These are phyloP conservation scores for Sthenelais limicola DNA, from an alignment of 2,888 invertebrate genomes.

Conservation along the genomic window DNA sequence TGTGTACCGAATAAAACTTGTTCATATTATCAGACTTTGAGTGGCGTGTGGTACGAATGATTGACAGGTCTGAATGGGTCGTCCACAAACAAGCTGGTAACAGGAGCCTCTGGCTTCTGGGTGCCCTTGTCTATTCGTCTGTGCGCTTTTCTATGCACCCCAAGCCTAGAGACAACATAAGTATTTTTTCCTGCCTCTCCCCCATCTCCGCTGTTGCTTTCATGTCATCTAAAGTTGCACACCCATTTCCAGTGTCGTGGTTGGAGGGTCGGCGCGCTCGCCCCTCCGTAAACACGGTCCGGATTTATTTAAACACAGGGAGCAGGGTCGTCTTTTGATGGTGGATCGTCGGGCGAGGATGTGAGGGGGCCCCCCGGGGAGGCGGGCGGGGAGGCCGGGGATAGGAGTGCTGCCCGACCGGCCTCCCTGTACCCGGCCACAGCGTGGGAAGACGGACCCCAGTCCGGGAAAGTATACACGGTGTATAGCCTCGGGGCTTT, in stretches of 20 bases:
- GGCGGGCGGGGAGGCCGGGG: slow-evolving; percentile 10
- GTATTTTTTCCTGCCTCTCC: not conserved
- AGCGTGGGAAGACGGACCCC: slow-evolving; percentile 22
- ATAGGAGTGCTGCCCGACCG: not conserved
- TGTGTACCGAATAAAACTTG: no score
- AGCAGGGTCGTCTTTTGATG: slow-evolving; percentile 16
- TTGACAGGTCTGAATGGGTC: slow-evolving; percentile 11
- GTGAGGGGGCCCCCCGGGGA: slow-evolving; percentile 27
- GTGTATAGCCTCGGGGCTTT: slow-evolving; percentile 12
- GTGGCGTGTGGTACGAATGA: slow-evolving; percentile 24
- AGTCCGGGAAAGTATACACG: slow-evolving; percentile 1
- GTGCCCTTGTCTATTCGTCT: not conserved
- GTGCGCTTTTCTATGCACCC: not conserved
- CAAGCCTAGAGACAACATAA: slow-evolving; percentile 21
- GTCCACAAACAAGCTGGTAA: slow-evolving; percentile 19
- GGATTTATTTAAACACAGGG: slow-evolving; percentile 23
- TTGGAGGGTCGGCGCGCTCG: not conserved
- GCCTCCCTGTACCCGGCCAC: not conserved
- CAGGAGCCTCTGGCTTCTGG: not conserved
- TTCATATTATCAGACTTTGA: no score
- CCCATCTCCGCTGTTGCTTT: slow-evolving; percentile 2
- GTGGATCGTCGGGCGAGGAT: slow-evolving; percentile 22
- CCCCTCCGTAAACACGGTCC: slow-evolving; percentile 20
- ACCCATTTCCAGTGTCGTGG: not conserved
- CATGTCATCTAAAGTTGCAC: slow-evolving; percentile 8